These are phyloP conservation scores for Trigoniulus corallinus DNA, from an alignment of 1,140 invertebrate species.

Conservation along the genomic window DNA sequence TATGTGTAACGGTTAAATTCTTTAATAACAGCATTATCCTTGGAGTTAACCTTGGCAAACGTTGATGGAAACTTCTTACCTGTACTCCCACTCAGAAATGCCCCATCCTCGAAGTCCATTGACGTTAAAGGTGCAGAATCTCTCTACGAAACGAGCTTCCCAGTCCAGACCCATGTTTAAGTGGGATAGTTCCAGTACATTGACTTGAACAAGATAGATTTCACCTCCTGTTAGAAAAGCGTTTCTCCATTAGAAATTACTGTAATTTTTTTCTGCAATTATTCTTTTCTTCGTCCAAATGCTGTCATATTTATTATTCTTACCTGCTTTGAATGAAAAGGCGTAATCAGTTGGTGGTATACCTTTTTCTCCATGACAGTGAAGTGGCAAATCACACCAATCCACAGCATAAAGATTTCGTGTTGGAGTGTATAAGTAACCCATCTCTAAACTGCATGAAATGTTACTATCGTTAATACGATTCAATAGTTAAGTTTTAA, in stretches of 20 bases:
- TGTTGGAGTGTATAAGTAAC: slow-evolving; percentile 39
- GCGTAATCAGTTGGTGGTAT: slow-evolving; percentile 38
- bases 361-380: slow-evolving; percentile 46
- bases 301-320: slow-evolving; percentile 23
- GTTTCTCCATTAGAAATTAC: slow-evolving; percentile 10
- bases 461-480: background rate
- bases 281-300: slow-evolving; percentile 2
- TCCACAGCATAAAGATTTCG: slow-evolving; percentile 36
- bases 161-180: slow-evolving; percentile 47
- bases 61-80: background rate
- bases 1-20: too few species aligned
- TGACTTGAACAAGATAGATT: slow-evolving; percentile 30
- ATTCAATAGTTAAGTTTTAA: background rate
- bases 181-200: slow-evolving; percentile 36
- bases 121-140: slow-evolving; percentile 40
- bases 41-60: too few species aligned
- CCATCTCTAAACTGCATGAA: slow-evolving; percentile 38
- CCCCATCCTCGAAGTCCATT: slow-evolving; percentile 45
- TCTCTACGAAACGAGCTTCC: slow-evolving; percentile 47
- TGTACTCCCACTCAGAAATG: slow-evolving; percentile 50
- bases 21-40: too few species aligned
- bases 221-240: slow-evolving; percentile 14
- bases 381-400: slow-evolving; percentile 40
- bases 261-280: slow-evolving; percentile 12
- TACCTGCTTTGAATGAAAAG: slow-evolving; percentile 41